Percentiles rank a stretch among this genome's conserved stretches.
Evolutionary conservation across 2,888 invertebrate species (phyloP).

Genomic region (Callyntrura guangdongensis): DNA sequence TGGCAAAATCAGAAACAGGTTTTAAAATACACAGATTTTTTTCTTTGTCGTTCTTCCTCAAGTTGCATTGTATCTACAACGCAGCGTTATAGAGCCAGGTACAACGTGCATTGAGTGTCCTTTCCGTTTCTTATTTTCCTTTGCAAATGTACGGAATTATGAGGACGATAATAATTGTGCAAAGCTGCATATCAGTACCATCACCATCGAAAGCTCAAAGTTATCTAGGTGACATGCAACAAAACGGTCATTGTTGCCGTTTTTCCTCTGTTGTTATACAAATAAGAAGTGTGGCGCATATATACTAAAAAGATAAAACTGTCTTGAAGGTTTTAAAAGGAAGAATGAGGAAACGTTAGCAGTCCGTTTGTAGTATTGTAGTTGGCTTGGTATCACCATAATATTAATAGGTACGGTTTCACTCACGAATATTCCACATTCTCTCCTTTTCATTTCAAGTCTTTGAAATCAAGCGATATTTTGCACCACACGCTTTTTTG

Average conservation of each 20-base stretch:
- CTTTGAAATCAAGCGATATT: conserved; percentile 43
- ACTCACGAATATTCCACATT: conserved; percentile 51
- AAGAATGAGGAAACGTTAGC: neutral
- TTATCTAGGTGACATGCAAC: conserved; percentile 57
- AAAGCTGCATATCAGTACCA: neutral
- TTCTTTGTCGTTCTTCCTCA: conserved; percentile 13
- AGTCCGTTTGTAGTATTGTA: neutral
- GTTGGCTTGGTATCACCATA: too few relatives aligned
- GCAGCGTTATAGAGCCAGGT: conserved; percentile 2
- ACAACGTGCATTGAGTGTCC: conserved; percentile 8
- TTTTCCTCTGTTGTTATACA: conserved; percentile 8
- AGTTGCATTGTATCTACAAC: conserved; percentile 24
- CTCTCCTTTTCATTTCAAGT: conserved; percentile 24
- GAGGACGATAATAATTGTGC: neutral
- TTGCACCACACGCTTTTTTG: conserved; percentile 12
- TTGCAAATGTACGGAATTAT: conserved; percentile 17
- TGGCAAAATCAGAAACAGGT: conserved; percentile 45
- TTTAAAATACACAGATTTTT: conserved; percentile 40
- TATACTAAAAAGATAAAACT: neutral
- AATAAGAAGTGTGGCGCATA: conserved; percentile 1
- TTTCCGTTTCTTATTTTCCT: conserved; percentile 25
- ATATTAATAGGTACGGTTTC: neutral
- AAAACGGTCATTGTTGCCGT: conserved; percentile 50
- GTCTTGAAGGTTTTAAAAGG: neutral
- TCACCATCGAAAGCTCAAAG: conserved; percentile 39